A percentile compares a stretch with the other conserved stretches of the same genome.
These are phyloP conservation scores for Perizoma affinitatum DNA, from an alignment of 2,888 invertebrate species.

Conservation along the genomic window DNA sequence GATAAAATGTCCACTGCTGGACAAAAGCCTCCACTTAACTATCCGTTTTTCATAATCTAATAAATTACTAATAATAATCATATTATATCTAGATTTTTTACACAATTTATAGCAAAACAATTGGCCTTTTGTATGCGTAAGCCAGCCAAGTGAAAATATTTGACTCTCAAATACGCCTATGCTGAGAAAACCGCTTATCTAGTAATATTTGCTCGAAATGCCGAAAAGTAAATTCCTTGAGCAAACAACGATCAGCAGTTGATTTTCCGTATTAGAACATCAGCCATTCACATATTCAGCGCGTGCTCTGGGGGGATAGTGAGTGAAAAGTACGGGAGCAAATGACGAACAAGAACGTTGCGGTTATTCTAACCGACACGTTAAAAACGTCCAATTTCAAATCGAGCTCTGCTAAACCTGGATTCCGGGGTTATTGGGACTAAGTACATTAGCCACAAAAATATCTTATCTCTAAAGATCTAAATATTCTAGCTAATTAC, in stretches of 20 bases:
- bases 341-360: slow-evolving; percentile 10
- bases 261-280: slow-evolving; percentile 75
- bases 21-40: no score
- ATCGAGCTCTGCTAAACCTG: no score
- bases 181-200: slow-evolving; percentile 38
- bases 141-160: slow-evolving; percentile 22
- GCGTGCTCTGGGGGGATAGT: slow-evolving; percentile 47
- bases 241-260: slow-evolving; percentile 70
- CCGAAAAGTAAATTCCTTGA: slow-evolving; percentile 52
- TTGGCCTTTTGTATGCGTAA: slow-evolving; percentile 17
- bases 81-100: no score
- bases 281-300: slow-evolving; percentile 66
- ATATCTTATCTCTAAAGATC: no score
- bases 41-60: no score
- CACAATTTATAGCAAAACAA: slow-evolving; percentile 1
- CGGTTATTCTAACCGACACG: neutral
- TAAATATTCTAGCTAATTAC: no score
- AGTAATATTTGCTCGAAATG: slow-evolving; percentile 43
- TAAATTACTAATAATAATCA: no score
- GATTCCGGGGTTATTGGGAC: no score
- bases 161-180: slow-evolving; percentile 24
- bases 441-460: no score
- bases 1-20: no score
- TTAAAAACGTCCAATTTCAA: no score
- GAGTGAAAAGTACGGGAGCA: slow-evolving; percentile 38